Evolutionary conservation across 2,113 vertebrate genomes (phyloP).

Genomic region (Ceuthmochares aereus): DNA sequence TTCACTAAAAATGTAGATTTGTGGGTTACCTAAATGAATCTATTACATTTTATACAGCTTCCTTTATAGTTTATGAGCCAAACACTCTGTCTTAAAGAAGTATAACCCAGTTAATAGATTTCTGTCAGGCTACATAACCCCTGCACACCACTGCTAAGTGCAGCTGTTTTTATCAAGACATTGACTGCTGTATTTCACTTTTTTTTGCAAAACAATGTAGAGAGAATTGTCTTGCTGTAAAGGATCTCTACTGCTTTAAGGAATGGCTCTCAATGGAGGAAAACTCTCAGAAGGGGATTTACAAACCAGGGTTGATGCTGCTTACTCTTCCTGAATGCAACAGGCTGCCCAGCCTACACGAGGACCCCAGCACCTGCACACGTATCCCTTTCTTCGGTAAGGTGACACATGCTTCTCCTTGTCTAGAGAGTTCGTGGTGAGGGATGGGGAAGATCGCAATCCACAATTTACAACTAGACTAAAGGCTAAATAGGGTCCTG

Average conservation of each 20-base stretch:
- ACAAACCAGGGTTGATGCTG: slow-evolving; percentile 74
- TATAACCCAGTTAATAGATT: neutral
- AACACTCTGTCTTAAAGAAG: neutral
- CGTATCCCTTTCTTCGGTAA: slow-evolving; percentile 90
- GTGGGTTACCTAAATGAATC: neutral
- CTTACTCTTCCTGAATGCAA: slow-evolving; percentile 85
- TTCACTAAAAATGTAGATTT: neutral
- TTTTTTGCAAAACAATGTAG: slow-evolving; percentile 77
- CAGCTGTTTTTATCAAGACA: neutral
- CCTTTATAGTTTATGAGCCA: neutral
- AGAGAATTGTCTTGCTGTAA: slow-evolving; percentile 94
- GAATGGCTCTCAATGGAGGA: slow-evolving; percentile 87
- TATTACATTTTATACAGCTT: neutral
- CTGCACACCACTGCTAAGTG: neutral
- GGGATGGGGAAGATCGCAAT: accelerated
- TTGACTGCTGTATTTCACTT: slow-evolving; percentile 63
- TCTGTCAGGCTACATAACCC: neutral
- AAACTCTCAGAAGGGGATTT: slow-evolving; percentile 76
- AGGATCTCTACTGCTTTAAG: slow-evolving; percentile 94
- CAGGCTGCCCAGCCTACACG: slow-evolving; percentile 85
- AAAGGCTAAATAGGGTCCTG: neutral
- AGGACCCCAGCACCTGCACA: slow-evolving; percentile 81
- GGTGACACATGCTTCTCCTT: neutral
- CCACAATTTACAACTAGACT: neutral
- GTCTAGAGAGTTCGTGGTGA: neutral